A percentile compares a stretch with the other conserved stretches of the same genome.
These are phyloP conservation scores for Oligia latruncula DNA, from an alignment of 2,888 invertebrate genomes.

Conservation along the genomic window DNA sequence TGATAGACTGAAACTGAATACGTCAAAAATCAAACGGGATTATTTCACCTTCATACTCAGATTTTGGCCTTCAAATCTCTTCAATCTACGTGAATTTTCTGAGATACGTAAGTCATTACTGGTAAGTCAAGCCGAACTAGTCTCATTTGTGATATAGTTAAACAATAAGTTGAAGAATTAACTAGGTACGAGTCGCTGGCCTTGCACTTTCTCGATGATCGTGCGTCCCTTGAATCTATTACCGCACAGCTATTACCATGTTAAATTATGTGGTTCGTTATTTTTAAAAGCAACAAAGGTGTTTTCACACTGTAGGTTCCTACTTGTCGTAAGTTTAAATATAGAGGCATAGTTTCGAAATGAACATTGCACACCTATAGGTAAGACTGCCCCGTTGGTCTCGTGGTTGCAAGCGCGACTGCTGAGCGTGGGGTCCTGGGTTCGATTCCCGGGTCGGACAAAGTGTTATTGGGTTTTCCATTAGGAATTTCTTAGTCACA, in stretches of 20 bases:
- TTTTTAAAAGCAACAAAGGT: constrained; percentile 38
- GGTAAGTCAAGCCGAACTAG: constrained; percentile 23
- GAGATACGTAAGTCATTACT: not conserved
- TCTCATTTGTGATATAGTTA: constrained; percentile 11
- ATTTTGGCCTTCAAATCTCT: not conserved
- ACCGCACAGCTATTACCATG: constrained; percentile 50
- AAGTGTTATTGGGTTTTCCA: no score
- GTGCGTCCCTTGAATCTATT: constrained; percentile 63
- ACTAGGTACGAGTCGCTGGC: constrained; percentile 40
- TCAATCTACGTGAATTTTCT: not conserved
- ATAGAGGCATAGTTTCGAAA: not conserved
- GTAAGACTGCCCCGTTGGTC: no score
- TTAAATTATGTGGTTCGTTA: constrained; percentile 56
- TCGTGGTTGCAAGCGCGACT: no score
- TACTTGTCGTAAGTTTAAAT: not conserved
- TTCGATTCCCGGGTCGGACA: no score
- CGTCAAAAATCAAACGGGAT: not conserved
- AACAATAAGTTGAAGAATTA: constrained; percentile 29
- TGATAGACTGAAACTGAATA: not conserved
- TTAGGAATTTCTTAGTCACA: no score
- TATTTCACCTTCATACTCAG: not conserved
- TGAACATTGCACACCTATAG: not conserved
- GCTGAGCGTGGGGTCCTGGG: no score
- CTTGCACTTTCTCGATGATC: constrained; percentile 69
- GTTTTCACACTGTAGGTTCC: constrained; percentile 25